Conservation (phyloP, 2,888 invertebrate species). For the Rhyacophila evoluta region DNA sequence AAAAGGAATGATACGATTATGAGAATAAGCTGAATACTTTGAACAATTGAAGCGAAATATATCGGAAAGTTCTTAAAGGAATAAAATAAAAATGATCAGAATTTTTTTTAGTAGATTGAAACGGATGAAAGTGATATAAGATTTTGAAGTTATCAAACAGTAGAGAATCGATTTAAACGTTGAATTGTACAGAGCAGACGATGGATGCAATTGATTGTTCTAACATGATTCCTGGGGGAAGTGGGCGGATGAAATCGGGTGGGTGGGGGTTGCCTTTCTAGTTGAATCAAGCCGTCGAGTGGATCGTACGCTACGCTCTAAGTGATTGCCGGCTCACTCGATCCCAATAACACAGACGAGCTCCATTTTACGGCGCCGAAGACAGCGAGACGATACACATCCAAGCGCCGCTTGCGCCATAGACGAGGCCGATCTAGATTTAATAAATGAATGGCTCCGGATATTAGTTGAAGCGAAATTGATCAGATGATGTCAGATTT, state of each 20-base stretch:
- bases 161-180: not conserved
- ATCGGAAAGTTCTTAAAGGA: too few relatives aligned
- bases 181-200: not conserved
- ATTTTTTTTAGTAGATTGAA: too few relatives aligned
- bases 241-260: not conserved
- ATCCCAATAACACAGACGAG: constrained; percentile 4
- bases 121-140: too few relatives aligned
- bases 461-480: not conserved
- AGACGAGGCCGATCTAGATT: not conserved
- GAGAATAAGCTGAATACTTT: too few relatives aligned
- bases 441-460: not conserved
- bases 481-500: not conserved
- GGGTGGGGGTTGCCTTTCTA: not conserved
- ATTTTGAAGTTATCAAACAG: too few relatives aligned
- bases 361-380: not conserved
- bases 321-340: not conserved
- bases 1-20: too few relatives aligned
- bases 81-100: too few relatives aligned
- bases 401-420: not conserved
- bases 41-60: too few relatives aligned
- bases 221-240: not conserved
- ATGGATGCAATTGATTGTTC: not conserved
- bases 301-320: not conserved
- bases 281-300: not conserved
- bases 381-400: not conserved